These are phyloP conservation scores for Drosophila nikananu DNA, from an alignment of 1,140 invertebrate species.

Conservation along the genomic window DNA sequence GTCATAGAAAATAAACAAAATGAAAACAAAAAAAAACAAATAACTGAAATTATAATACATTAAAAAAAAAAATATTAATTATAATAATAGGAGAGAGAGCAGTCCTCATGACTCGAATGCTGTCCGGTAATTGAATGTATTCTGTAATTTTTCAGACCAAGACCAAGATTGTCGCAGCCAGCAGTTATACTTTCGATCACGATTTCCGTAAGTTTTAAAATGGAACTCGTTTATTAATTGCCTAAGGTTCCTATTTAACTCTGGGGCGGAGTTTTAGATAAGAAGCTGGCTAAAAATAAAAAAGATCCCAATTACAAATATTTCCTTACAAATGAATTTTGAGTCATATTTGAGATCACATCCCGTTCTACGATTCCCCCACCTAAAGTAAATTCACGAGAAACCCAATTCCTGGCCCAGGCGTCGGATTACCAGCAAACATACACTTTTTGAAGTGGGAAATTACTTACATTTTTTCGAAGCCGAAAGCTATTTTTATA, in stretches of 20 bases:
- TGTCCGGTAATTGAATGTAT: not conserved
- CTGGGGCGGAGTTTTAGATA: not conserved
- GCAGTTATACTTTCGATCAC: not conserved
- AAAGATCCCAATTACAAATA: not conserved
- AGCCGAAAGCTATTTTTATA: conserved; percentile 55
- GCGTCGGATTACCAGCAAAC: conserved; percentile 49
- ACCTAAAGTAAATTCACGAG: not conserved
- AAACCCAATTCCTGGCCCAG: conserved; percentile 27
- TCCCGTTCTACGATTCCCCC: not conserved
- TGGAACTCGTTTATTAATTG: not conserved
- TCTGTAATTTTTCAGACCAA: not conserved
- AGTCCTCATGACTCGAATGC: not conserved
- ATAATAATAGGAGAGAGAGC: not conserved
- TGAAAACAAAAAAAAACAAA: not conserved
- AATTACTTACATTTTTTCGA: conserved; percentile 68
- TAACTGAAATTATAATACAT: not conserved
- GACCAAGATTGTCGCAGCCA: not conserved
- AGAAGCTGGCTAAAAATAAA: not conserved
- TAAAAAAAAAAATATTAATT: not conserved
- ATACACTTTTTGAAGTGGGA: conserved; percentile 19
- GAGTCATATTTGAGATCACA: not conserved
- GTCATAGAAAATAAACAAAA: not conserved
- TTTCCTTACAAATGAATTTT: not conserved
- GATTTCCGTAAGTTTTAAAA: not conserved
- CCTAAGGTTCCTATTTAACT: not conserved